phyloP scores from a whole-genome alignment of 2,888 invertebrate species.

The Chrysolina haemoptera region DNA sequence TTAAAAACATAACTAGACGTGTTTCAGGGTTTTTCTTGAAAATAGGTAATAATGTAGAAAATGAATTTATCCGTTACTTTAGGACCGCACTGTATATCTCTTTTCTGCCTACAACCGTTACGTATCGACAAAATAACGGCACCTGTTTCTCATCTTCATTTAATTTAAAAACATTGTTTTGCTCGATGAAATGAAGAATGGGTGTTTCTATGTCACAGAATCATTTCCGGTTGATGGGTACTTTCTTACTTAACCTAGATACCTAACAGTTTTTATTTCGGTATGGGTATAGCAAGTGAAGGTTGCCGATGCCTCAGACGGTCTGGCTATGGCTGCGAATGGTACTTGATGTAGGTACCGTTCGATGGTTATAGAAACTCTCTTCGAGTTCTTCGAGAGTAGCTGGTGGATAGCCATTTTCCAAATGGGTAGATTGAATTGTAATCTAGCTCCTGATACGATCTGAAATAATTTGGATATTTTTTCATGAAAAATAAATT shows the following conservation, averaged over 20 bases:
- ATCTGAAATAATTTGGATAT: background rate
- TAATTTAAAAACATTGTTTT: background rate
- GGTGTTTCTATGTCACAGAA: conserved; percentile 31
- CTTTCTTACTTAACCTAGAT: conserved; percentile 38
- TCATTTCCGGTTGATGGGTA: conserved; percentile 28
- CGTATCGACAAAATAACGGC: background rate
- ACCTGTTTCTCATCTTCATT: background rate
- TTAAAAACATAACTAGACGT: no score
- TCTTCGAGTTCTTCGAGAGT: background rate
- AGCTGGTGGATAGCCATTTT: background rate
- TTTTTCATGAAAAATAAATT: background rate
- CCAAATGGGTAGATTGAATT: no score
- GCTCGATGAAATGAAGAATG: conserved; percentile 1
- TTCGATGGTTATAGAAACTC: background rate
- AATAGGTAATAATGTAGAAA: no score
- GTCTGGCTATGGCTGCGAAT: background rate
- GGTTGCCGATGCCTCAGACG: conserved; percentile 23
- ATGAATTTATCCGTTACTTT: no score
- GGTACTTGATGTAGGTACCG: conserved; percentile 21
- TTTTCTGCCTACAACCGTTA: background rate
- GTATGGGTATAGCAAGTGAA: conserved; percentile 24
- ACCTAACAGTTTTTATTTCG: conserved; percentile 5
- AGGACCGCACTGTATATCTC: no score
- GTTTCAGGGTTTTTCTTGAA: no score
- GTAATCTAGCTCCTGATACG: no score